Evolutionary conservation across 2,888 invertebrate species (phyloP).

Genomic region (Lordiphosa fenestrarum): DNA sequence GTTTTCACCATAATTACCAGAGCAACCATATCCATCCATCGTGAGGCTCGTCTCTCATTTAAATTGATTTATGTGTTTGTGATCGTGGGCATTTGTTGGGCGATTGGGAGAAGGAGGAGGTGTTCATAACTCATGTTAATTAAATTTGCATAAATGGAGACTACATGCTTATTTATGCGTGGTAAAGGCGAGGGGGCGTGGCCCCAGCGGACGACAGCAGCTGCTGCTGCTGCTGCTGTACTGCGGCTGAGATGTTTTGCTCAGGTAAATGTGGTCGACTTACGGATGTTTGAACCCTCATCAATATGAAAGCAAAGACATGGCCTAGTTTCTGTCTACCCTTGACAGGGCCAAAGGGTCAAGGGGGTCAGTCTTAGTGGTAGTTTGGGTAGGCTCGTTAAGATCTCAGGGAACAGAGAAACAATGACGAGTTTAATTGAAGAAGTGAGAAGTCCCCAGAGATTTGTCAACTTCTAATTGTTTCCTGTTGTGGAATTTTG

Average conservation of each 20-base stretch:
- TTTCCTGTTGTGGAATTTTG: slow-evolving; percentile 38
- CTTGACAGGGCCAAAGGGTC: slow-evolving; percentile 55
- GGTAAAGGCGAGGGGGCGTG: slow-evolving; percentile 44
- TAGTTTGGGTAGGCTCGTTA: slow-evolving; percentile 15
- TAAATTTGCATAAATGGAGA: slow-evolving; percentile 59
- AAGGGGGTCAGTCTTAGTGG: slow-evolving; percentile 51
- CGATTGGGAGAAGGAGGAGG: slow-evolving; percentile 21
- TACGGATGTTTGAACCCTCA: slow-evolving; percentile 39
- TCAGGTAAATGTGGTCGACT: slow-evolving; percentile 29
- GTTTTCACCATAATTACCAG: slow-evolving; percentile 69
- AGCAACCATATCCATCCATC: slow-evolving; percentile 54
- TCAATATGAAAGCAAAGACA: slow-evolving; percentile 21
- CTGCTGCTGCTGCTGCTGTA: slow-evolving; percentile 15
- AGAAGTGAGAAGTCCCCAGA: slow-evolving; percentile 4
- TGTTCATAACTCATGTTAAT: slow-evolving; percentile 46
- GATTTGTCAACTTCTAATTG: slow-evolving; percentile 57
- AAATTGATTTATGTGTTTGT: slow-evolving; percentile 76
- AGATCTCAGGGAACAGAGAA: slow-evolving; percentile 9
- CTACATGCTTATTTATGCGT: slow-evolving; percentile 37
- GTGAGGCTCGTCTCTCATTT: slow-evolving; percentile 50
- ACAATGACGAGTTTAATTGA: slow-evolving; percentile 60
- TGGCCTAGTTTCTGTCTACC: slow-evolving; percentile 50
- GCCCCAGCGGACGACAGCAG: slow-evolving; percentile 51
- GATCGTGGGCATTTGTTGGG: slow-evolving; percentile 75
- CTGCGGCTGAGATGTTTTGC: background rate